phyloP scores from a whole-genome alignment of 2,888 invertebrate genomes.

The Lithosia quadra region DNA sequence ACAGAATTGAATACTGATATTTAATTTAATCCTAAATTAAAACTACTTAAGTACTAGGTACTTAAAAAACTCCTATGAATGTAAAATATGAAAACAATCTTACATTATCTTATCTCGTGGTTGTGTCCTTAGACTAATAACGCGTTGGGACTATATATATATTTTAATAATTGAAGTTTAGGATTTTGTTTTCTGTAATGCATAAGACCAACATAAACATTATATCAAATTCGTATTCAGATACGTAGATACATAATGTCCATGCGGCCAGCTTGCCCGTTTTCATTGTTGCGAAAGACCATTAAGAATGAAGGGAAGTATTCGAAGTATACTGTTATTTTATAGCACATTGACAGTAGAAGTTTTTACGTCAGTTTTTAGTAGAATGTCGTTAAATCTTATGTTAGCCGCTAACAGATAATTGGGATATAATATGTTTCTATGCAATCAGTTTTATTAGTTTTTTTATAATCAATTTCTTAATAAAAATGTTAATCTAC shows the following conservation, averaged over 20 bases:
- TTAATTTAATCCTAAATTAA: too few species aligned
- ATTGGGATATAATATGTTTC: conserved; percentile 42
- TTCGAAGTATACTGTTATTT: conserved; percentile 68
- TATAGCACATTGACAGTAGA: conserved; percentile 69
- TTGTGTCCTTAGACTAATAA: too few species aligned
- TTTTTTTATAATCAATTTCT: neutral
- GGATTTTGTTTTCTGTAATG: too few species aligned
- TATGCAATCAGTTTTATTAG: conserved; percentile 15
- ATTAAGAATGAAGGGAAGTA: conserved; percentile 64
- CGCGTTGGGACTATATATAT: too few species aligned
- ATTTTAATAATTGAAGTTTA: too few species aligned
- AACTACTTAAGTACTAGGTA: too few species aligned
- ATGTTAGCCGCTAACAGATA: conserved; percentile 58
- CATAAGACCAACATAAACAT: neutral
- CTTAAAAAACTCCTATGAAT: too few species aligned
- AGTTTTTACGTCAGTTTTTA: conserved; percentile 72
- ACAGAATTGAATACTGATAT: too few species aligned
- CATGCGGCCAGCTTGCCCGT: conserved; percentile 44
- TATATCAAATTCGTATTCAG: conserved; percentile 43
- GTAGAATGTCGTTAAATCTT: conserved; percentile 63
- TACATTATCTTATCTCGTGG: too few species aligned
- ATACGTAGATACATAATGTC: conserved; percentile 50
- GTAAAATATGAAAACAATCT: too few species aligned
- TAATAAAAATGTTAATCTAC: neutral
- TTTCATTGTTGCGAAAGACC: conserved; percentile 59